phyloP scores from a whole-genome alignment of 2,797 vertebrate genomes.

The Ibycter americanus region DNA sequence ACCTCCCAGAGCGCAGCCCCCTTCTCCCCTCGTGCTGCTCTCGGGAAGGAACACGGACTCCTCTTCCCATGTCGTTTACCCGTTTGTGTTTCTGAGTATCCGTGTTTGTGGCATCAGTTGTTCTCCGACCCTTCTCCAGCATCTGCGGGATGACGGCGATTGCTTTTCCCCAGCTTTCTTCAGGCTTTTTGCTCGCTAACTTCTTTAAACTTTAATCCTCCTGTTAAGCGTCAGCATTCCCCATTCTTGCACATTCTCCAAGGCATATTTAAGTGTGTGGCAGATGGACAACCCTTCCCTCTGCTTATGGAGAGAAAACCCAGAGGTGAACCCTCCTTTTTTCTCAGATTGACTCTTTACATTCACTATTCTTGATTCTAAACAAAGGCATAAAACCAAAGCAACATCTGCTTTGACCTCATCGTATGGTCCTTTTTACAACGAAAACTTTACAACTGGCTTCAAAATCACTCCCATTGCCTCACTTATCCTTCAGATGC shows the following conservation, averaged over 20 bases:
- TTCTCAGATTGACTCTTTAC: background rate
- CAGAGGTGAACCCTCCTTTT: background rate
- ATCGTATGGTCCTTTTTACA: background rate
- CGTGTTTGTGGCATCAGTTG: rapidly evolving
- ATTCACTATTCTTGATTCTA: background rate
- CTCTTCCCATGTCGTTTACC: background rate
- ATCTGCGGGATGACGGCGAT: rapidly evolving
- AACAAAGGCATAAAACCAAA: background rate
- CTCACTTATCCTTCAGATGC: background rate
- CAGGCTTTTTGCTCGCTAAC: background rate
- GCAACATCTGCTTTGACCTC: background rate
- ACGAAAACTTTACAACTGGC: background rate
- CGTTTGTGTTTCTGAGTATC: background rate
- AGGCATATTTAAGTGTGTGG: rapidly evolving
- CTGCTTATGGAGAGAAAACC: background rate
- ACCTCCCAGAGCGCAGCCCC: background rate
- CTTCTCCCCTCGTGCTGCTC: background rate
- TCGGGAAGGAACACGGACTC: background rate
- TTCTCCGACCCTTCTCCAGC: background rate
- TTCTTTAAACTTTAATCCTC: background rate
- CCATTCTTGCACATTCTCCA: background rate
- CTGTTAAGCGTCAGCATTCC: background rate
- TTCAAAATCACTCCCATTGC: background rate
- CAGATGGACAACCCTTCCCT: background rate
- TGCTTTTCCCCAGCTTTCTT: background rate